Conservation (phyloP, 2,888 invertebrate genomes). For the Megaustenia siamemsis region DNA sequence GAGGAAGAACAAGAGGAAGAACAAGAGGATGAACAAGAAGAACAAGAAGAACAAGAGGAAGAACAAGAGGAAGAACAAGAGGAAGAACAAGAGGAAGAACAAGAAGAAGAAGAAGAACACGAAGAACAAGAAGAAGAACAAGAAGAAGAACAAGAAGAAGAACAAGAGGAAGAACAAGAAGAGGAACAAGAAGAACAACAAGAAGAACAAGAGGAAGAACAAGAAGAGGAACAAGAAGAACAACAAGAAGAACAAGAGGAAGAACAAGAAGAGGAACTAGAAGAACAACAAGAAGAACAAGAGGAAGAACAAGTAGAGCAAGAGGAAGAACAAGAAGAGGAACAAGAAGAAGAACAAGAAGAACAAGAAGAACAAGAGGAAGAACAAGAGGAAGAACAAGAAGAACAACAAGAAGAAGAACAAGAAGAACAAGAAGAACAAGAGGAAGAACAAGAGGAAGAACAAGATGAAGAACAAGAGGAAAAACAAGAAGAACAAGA, state of each 20-base stretch:
- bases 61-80: too few relatives aligned
- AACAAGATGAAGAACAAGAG: not conserved
- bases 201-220: not conserved
- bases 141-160: too few relatives aligned
- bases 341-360: not conserved
- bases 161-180: not conserved
- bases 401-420: not conserved
- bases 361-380: not conserved
- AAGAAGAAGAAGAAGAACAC: too few relatives aligned
- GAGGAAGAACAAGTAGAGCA: not conserved
- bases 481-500: not conserved
- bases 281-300: not conserved
- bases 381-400: not conserved
- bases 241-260: not conserved
- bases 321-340: not conserved
- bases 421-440: not conserved
- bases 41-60: too few relatives aligned
- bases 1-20: too few relatives aligned
- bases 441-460: too few relatives aligned
- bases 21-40: too few relatives aligned
- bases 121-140: too few relatives aligned
- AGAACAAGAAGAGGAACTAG: not conserved
- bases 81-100: too few relatives aligned
- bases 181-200: not conserved
- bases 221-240: not conserved